Conservation (phyloP, 92 coral and sea anemone genomes). For the Parazoanthus swiftii region DNA sequence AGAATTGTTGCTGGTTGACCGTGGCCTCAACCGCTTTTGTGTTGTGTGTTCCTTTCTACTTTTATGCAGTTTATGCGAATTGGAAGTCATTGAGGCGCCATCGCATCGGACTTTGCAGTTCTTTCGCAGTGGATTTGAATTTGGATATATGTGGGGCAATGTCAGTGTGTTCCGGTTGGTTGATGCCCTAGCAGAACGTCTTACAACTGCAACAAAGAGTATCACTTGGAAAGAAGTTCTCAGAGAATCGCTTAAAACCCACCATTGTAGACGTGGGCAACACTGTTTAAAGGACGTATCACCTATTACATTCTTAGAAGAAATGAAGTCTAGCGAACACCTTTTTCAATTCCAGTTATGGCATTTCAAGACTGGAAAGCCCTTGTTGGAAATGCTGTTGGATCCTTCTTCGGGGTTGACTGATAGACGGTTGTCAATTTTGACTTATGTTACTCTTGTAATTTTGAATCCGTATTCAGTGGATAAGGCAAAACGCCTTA, state of each 20-base stretch:
- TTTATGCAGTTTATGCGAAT: not conserved
- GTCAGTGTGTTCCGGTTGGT: no score
- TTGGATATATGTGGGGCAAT: no score
- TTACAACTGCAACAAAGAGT: no score
- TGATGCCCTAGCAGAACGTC: no score
- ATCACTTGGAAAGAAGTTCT: no score
- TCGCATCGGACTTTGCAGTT: no score
- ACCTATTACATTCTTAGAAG: no score
- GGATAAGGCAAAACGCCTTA: not conserved
- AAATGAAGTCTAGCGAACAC: no score
- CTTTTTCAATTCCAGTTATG: not conserved
- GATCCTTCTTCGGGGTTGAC: not conserved
- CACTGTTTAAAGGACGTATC: not conserved
- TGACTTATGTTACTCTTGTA: not conserved
- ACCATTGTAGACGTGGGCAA: no score
- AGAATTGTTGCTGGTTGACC: conserved; percentile 26
- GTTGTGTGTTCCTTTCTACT: not conserved
- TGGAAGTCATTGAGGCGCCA: not conserved
- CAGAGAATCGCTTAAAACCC: no score
- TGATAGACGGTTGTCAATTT: not conserved
- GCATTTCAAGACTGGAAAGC: conserved; percentile 2
- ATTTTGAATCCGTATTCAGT: not conserved
- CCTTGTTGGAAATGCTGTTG: not conserved
- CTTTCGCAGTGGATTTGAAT: no score
- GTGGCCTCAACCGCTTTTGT: conserved; percentile 7